Evolutionary conservation across 2,888 invertebrate genomes (phyloP).

Genomic region (Polydesmus complanatus): DNA sequence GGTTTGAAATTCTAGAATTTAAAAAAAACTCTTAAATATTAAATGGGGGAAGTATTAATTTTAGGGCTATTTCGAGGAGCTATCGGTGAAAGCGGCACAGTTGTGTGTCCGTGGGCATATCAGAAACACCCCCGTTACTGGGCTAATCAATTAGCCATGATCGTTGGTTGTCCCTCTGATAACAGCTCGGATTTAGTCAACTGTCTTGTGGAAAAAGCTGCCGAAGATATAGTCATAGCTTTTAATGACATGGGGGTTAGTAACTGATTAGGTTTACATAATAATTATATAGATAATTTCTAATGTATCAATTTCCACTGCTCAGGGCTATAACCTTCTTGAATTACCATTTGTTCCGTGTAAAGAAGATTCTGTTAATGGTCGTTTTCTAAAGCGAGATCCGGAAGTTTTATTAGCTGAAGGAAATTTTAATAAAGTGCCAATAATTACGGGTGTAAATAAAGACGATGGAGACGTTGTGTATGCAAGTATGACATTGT

Average conservation of each 20-base stretch:
- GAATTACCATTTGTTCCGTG: slow-evolving; percentile 3
- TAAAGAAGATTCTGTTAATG: not conserved
- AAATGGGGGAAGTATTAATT: too few relatives aligned
- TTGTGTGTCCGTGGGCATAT: not conserved
- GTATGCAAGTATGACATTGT: not conserved
- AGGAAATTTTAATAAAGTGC: slow-evolving; percentile 8
- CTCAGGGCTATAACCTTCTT: not conserved
- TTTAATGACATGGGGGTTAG: not conserved
- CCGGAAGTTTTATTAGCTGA: not conserved
- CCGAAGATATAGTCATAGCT: not conserved
- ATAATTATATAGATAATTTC: not conserved
- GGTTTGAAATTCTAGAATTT: slow-evolving; percentile 1
- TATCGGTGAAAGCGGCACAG: slow-evolving; percentile 17
- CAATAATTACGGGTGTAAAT: not conserved
- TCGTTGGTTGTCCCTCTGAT: not conserved
- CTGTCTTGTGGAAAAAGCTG: not conserved
- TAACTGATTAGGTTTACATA: not conserved
- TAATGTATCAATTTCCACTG: not conserved
- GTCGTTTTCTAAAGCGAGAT: not conserved
- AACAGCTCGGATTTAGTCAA: not conserved
- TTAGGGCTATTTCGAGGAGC: slow-evolving; percentile 23
- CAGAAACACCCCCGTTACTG: not conserved
- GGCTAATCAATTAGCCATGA: not conserved
- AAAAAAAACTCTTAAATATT: not conserved
- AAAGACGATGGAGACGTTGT: slow-evolving; percentile 5